Percentiles rank a stretch among this genome's conserved stretches.
Evolutionary conservation across 2,888 invertebrate genomes (phyloP).

Genomic region (Cephus sareptanus): DNA sequence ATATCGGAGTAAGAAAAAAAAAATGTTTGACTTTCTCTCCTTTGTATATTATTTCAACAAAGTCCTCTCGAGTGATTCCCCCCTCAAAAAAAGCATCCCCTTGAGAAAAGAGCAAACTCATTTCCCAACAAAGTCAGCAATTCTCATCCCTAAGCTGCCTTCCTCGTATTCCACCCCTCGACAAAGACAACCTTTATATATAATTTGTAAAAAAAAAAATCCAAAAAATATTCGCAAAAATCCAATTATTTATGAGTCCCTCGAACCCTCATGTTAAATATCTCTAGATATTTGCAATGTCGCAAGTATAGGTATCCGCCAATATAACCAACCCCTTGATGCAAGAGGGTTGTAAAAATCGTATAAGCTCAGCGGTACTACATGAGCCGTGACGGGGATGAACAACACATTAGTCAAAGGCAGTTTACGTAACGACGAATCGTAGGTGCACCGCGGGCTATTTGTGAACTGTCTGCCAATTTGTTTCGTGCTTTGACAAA

Average conservation of each 20-base stretch:
- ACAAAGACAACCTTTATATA: background rate
- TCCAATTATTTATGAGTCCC: too few relatives aligned
- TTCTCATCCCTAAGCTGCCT: background rate
- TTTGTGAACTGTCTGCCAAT: slow-evolving; percentile 62
- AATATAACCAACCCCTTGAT: background rate
- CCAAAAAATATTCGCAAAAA: background rate
- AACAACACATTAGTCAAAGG: slow-evolving; percentile 64
- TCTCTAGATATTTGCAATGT: background rate
- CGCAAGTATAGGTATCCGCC: background rate
- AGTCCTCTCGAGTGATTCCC: slow-evolving; percentile 35
- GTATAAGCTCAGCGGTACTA: slow-evolving; percentile 41
- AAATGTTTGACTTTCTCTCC: slow-evolving; percentile 46
- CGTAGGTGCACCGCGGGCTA: slow-evolving; percentile 27
- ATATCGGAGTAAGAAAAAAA: slow-evolving; percentile 37
- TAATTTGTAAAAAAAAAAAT: background rate
- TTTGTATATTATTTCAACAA: slow-evolving; percentile 46
- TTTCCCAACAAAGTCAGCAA: slow-evolving; percentile 22
- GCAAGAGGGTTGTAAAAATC: slow-evolving; percentile 44
- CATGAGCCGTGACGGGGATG: slow-evolving; percentile 57
- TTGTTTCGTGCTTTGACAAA: slow-evolving; percentile 62
- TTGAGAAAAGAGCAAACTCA: slow-evolving; percentile 47
- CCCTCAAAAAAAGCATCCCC: slow-evolving; percentile 10
- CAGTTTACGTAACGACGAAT: slow-evolving; percentile 40
- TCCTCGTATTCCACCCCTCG: background rate
- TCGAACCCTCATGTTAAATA: background rate